Evolutionary conservation across 2,113 vertebrate genomes (phyloP).

Genomic region (Scortum barcoo): DNA sequence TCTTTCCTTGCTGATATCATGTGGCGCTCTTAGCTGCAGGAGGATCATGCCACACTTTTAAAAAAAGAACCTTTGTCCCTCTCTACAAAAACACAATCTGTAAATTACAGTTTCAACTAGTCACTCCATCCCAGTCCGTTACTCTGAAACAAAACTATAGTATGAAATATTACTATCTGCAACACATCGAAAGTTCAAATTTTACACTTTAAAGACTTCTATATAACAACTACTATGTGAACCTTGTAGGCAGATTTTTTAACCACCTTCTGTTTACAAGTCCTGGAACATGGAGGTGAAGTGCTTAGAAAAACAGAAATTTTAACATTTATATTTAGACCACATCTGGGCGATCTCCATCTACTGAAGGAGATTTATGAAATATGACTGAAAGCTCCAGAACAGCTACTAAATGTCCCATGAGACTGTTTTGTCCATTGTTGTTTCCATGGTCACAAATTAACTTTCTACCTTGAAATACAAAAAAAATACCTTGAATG

Average conservation of each 20-base stretch:
- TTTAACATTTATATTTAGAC: neutral
- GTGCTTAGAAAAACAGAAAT: neutral
- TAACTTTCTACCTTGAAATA: too few species aligned
- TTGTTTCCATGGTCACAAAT: neutral
- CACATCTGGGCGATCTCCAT: neutral
- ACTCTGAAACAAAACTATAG: neutral
- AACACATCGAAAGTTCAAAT: neutral
- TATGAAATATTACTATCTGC: neutral
- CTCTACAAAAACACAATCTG: neutral
- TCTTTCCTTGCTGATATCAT: neutral
- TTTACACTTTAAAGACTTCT: neutral
- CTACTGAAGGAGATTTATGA: conserved; percentile 3
- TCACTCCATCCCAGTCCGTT: too few species aligned
- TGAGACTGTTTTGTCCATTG: neutral
- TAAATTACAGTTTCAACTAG: neutral
- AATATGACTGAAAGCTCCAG: neutral
- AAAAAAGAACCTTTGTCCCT: neutral
- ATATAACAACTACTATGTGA: neutral
- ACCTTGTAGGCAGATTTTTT: neutral
- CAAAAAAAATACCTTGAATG: too few species aligned
- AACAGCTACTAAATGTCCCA: neutral
- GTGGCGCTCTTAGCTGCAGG: neutral
- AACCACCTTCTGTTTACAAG: too few species aligned
- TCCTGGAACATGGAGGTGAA: too few species aligned
- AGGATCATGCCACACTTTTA: neutral